These are phyloP conservation scores for Pteropus rufus DNA, from an alignment of 2,797 vertebrate species.

Conservation along the genomic window DNA sequence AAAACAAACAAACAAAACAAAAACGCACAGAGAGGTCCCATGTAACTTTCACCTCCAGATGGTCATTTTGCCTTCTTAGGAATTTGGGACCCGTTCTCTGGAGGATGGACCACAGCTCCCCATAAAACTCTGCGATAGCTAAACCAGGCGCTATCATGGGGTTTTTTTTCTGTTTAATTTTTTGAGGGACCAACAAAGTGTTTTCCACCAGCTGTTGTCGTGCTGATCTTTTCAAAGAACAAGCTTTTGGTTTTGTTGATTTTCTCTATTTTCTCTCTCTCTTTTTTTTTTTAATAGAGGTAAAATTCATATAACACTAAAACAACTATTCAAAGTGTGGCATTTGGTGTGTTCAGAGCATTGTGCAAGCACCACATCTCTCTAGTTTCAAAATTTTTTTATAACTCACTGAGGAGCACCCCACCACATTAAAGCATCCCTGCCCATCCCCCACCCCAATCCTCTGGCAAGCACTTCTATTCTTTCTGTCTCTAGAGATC, in stretches of 20 bases:
- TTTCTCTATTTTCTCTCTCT: too few species aligned
- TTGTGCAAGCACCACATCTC: background rate
- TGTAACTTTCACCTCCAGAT: too few species aligned
- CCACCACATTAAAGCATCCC: background rate
- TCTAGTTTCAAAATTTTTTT: background rate
- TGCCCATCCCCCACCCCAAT: too few species aligned
- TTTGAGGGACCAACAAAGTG: too few species aligned
- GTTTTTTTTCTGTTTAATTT: too few species aligned
- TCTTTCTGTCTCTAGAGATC: background rate
- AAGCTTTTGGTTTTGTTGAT: too few species aligned
- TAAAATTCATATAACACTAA: background rate
- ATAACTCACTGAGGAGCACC: background rate
- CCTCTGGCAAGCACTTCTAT: background rate
- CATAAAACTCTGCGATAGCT: background rate
- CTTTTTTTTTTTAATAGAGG: background rate
- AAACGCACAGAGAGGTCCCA: background rate
- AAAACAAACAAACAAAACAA: background rate
- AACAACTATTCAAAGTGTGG: background rate
- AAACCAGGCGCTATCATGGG: background rate
- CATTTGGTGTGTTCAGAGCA: background rate
- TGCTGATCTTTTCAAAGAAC: too few species aligned
- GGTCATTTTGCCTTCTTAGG: background rate
- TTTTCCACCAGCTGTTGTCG: too few species aligned
- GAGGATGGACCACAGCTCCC: background rate
- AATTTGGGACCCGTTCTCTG: background rate